These are phyloP conservation scores for Micronycteris hirsuta DNA, from an alignment of 2,113 vertebrate species.

Conservation along the genomic window DNA sequence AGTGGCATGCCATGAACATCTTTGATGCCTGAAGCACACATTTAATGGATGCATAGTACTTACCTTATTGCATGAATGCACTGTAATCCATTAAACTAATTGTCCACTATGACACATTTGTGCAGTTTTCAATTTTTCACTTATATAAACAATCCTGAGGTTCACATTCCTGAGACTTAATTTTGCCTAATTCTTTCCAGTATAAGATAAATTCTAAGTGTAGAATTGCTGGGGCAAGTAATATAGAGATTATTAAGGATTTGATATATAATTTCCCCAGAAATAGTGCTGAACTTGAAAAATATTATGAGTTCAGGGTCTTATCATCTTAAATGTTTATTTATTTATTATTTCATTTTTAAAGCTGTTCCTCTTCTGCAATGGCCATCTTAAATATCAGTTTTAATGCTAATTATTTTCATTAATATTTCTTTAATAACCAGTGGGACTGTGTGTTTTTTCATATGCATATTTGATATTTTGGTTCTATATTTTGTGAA, in stretches of 20 bases:
- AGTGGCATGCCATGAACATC: background rate
- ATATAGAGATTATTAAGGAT: background rate
- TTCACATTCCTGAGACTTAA: background rate
- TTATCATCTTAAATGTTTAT: background rate
- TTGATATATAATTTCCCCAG: background rate
- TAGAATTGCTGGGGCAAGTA: background rate
- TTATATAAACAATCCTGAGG: constrained; percentile 48
- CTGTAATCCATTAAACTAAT: constrained; percentile 49
- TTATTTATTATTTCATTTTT: no score
- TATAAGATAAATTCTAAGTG: constrained; percentile 27
- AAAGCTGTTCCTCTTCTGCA: no score
- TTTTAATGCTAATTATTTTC: constrained; percentile 5
- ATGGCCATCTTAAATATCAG: background rate
- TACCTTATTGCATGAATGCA: background rate
- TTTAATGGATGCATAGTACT: constrained; percentile 12
- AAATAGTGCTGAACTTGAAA: constrained; percentile 16
- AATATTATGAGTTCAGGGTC: background rate
- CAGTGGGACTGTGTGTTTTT: background rate
- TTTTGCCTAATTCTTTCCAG: constrained; percentile 44
- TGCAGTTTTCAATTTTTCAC: constrained; percentile 43
- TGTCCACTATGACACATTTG: constrained; percentile 12
- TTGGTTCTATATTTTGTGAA: background rate
- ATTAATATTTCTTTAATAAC: background rate
- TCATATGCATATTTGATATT: background rate
- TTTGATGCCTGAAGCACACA: constrained; percentile 10